Base-by-base conservation (phyloP, 2,797 vertebrate genomes). In the Coracias cyanogaster region DNA sequence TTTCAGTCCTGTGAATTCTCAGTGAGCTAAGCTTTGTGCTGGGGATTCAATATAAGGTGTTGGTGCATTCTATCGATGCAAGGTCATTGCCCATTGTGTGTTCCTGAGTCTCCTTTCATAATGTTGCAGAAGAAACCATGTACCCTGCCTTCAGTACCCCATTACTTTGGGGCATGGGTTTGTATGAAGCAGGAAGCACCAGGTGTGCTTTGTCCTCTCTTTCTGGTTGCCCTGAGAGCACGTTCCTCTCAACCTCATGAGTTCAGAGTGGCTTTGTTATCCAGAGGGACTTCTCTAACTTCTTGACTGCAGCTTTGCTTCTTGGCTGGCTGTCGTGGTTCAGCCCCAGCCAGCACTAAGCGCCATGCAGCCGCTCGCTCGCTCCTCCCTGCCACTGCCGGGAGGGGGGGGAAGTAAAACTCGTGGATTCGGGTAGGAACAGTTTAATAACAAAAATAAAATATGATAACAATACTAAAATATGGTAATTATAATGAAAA, bases 1-100 rank as follows among this genome's bases (percentile, higher is more conserved):
- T 1, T 0, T 21, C 16, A 0, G 0, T 67, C 33, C 52, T 80
- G 60, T 3, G 5, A 11, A 52, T 51, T 72, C 49, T 7, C 18
- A 39, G 31, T 15, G 35, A 2, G 0, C 52, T 67, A 2, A 26
- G 25, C 37, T 45, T 58, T 57, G 14, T 43, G 41, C 67, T 77
- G 41, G 29, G 55, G 3, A 5, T 55, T 67, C 67, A 45, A 0
- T 41, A 2, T 3, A 8, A 54, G 17, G 14, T 8, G 60, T 39
- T 54, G 15, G 28, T 2, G 8, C 26, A 1, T 86, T 13, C 52
- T 81, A 45, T 12, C 0, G 0, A 1, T 78, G 31, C 20, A 28
- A 17, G 14, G 15, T n/a, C 22, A 1, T 54, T 89, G 57, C 33
- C 22, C 7, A 0, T 11, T 9, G 9, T 3, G 1, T 15, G 21